Conservation (phyloP, 35 echinoderm and acorn worm species). For the Acanthaster planci region DNA sequence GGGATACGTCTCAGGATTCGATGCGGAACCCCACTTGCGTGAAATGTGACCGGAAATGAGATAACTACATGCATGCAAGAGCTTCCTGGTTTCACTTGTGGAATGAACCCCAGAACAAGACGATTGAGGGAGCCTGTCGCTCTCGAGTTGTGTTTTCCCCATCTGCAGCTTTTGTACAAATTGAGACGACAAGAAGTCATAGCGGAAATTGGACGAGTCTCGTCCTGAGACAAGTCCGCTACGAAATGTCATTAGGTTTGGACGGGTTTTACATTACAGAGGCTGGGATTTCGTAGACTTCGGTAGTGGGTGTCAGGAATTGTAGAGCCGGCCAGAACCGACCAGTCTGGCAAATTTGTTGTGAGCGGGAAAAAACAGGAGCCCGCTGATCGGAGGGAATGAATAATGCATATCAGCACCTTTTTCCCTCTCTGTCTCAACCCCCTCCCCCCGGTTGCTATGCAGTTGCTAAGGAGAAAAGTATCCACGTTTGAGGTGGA, state of each 20-base stretch:
- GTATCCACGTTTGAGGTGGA: neutral
- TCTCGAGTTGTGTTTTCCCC: no score
- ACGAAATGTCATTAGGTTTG: conserved; percentile 19
- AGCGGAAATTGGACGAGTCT: no score
- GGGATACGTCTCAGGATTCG: no score
- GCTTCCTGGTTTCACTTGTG: no score
- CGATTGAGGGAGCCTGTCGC: no score
- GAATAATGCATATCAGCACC: conserved; percentile 4
- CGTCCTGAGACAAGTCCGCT: neutral
- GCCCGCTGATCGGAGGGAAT: neutral
- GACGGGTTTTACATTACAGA: neutral
- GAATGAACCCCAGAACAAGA: no score
- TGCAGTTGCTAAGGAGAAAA: neutral
- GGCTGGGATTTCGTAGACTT: neutral
- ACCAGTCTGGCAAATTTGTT: neutral
- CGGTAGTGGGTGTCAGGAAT: neutral
- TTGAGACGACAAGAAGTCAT: no score
- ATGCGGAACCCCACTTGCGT: no score
- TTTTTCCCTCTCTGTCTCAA: neutral
- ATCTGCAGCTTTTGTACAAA: no score
- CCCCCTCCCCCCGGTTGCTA: neutral
- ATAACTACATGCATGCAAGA: no score
- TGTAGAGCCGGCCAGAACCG: neutral
- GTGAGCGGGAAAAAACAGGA: neutral
- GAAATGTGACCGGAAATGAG: no score